Base-by-base conservation (phyloP, 2,888 invertebrate genomes). In the Brachypalpus laphriformis region DNA sequence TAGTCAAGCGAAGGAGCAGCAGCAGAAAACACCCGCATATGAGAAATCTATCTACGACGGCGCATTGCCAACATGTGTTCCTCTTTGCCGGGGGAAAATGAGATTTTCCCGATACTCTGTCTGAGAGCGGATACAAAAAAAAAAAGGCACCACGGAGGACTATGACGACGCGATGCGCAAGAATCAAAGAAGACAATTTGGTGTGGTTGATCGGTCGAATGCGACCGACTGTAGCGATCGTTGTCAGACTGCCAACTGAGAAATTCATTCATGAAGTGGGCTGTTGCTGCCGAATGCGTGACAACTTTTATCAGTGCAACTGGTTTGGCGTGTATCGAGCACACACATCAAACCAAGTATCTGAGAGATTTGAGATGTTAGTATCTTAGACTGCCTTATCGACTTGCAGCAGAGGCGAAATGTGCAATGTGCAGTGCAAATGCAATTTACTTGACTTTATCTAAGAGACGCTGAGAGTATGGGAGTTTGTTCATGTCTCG, bases 21-120 rank as follows among this genome's bases (percentile, higher is more conserved):
- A 37, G 18, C 45, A 47, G 47, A 70, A 80, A 57, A 85, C 85
- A 85, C 85, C 85, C 85, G 85, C 81, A 85, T 81, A 85, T 47
- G 85, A 85, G 85, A 80, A 71, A 85, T 81, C 57, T 85, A 76
- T 85, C 71, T 71, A 49, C 63, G 80, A 16, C 81, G 85, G 75
- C 85, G 81, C 85, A 85, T 71, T 85, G 71, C 75, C 75, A 81
- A 85, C 85, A 85, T 85, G 81, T 85, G 85, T 81, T 75, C 54
- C 40, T 70, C 63, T 59, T 66, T 31, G 22, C 59, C 59, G 70
- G 71, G 59, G 66, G 54, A 59, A 78, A 85, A 54, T 80, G 11
- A n/a, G 65, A 68, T 65, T 81, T 85, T 81, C 40, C 83, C 66
- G 56, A 42, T 61, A 51, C 63, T 25, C 68, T 14, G 14, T 5